Base-by-base conservation (phyloP, 2,888 invertebrate genomes). In the Cheilosia vulpina region DNA sequence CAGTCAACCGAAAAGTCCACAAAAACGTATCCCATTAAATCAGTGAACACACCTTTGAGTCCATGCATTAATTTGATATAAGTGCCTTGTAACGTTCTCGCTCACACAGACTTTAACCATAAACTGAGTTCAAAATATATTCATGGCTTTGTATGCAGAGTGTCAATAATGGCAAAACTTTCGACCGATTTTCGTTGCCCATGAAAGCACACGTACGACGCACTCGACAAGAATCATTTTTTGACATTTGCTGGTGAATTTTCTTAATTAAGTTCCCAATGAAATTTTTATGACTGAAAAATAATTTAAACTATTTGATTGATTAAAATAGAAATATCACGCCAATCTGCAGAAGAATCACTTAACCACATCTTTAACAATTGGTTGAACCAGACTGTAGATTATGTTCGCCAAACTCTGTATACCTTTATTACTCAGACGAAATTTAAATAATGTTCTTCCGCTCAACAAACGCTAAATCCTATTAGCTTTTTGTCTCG, bases 381-480 rank as follows among this genome's bases (percentile, higher is more conserved):
- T 15, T 15, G 21, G 24, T 24, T 24, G 1, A 15, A 27, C 6
- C 24, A 27, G 52, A 52, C 24, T 38, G 13, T 34, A 15, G 24
- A 3, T 24, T 24, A 63, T 47, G 47, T 62, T 45, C 45, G 27
- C 17, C 17, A 45, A 45, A 31, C 17, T 11, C 4, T 17, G n/a
- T 47, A 6, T 47, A 17, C 17, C n/a, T n/a, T 31, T 63, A 47
- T 11, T 2, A 15, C 24, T 52, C 13, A 52, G 31, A 47, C 6
- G n/a, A 31, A 45, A 47, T 63, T 47, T 47, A 50, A 47, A 47
- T 63, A 45, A 47, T 31, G 13, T 17, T 52, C 34, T 47, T 63
- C 47, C 47, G 63, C 19, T 45, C 17, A 63, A 47, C 31, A 47
- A 31, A 19, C 31, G 19, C 52, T 24, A 17, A 43, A 60, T 27